These are phyloP conservation scores for Drosophila bifasciata DNA, from an alignment of 1,140 invertebrate species.

Conservation along the genomic window DNA sequence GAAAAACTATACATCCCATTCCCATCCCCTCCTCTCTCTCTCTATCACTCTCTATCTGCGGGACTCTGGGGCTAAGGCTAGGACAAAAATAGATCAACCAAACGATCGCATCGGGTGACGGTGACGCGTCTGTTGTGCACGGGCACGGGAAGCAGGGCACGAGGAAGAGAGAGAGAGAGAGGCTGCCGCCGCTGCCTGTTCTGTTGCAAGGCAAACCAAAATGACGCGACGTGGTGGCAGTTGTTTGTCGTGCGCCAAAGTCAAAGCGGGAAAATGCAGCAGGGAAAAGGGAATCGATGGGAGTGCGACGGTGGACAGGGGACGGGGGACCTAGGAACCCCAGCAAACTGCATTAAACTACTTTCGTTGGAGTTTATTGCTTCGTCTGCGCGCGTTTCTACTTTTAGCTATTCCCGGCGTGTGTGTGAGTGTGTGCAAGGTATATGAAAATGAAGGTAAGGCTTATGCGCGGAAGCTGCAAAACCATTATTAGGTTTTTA, in stretches of 20 bases:
- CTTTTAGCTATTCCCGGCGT: constrained; percentile 56
- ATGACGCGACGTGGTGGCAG: constrained; percentile 36
- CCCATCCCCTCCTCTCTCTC: not conserved
- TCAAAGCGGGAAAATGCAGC: constrained; percentile 58
- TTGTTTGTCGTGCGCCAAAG: constrained; percentile 78
- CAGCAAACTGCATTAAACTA: constrained; percentile 83
- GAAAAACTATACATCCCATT: constrained; percentile 60
- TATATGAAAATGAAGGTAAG: not conserved
- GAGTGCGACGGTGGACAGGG: not conserved
- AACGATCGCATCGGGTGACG: constrained; percentile 54
- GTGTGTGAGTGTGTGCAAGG: constrained; percentile 19
- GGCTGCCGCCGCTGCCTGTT: no score
- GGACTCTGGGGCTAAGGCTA: constrained; percentile 37
- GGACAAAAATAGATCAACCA: constrained; percentile 75
- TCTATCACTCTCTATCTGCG: constrained; percentile 28
- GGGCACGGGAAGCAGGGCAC: not conserved
- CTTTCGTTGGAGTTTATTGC: constrained; percentile 78
- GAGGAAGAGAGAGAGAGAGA: no score
- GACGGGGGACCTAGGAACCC: constrained; percentile 61
- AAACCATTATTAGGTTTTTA: no score
- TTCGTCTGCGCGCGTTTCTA: constrained; percentile 65
- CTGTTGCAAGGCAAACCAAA: constrained; percentile 46
- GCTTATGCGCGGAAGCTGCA: no score
- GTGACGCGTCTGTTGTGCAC: constrained; percentile 1
- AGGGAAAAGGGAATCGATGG: not conserved